Evolutionary conservation across 2,113 vertebrate species (phyloP), one percentile per base, ranked within the genome.

Genomic region (Channa maculata): DNA sequence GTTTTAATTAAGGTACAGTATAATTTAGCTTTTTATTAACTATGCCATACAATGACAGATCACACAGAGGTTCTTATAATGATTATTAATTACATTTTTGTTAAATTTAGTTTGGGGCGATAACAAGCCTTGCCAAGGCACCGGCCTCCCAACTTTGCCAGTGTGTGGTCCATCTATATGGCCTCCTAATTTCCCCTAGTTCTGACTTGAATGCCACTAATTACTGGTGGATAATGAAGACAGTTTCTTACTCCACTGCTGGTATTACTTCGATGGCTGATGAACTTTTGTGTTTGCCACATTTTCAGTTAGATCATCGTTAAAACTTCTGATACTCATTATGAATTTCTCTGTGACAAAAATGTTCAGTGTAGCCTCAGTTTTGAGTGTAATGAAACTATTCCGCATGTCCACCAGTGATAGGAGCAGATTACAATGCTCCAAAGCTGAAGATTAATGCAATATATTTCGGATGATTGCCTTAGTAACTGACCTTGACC

Each of bases 401-500:
- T 43, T 45, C 55, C 43, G 12, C 0, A 0, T 46, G 6, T 61
- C 57, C 59, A 51, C 8, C 67, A 53, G 55, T 14, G 38, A n/a
- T 54, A 15, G 64, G 46, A 44, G 10, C 2, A n/a, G 48, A 49
- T 46, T 44, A 57, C 5, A 4, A 55, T 12, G 37, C 67, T 75
- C 68, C 52, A 54, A 54, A 73, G 73, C 46, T 24, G 24, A 36
- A 73, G 64, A 78, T 75, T 68, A 75, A 69, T 79, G 45, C 37
- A 67, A 65, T 51, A 54, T 48, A 24, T 44, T 75, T 57, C 11
- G 49, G 65, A 62, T 87, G 73, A 87, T 59, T 63, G 44, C 64
- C 8, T 5, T 14, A 71, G 52, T 77, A 74, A 86, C 75, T 72
- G 80, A 87, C 75, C 77, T 77, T 61, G 71, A 75, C 71, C 68